Percentiles rank a stretch among this genome's conserved stretches.
Evolutionary conservation across 2,888 invertebrate genomes (phyloP).

Genomic region (Epirrhoe alternata): DNA sequence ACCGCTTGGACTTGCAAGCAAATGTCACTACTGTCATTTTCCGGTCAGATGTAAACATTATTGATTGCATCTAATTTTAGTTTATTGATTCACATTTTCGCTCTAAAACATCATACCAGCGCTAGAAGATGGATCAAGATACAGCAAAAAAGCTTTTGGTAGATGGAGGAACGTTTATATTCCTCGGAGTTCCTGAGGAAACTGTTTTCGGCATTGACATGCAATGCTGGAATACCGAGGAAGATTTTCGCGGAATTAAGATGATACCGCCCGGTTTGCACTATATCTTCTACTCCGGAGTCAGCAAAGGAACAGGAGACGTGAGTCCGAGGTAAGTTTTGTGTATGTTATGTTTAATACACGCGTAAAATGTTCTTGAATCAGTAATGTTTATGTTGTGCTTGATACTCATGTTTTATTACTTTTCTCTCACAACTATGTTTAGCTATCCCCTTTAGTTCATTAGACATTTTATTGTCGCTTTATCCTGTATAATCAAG

Average conservation of each 20-base stretch:
- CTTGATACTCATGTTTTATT: not conserved
- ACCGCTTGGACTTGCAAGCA: not conserved
- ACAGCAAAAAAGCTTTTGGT: constrained; percentile 90
- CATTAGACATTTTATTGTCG: not conserved
- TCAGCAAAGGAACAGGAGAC: constrained; percentile 86
- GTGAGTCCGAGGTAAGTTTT: constrained; percentile 86
- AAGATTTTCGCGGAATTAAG: constrained; percentile 97
- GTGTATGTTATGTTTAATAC: not conserved
- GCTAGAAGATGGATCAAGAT: constrained; percentile 88
- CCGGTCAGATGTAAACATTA: constrained; percentile 56
- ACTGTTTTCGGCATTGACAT: constrained; percentile 98
- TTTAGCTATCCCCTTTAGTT: not conserved
- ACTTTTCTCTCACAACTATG: not conserved
- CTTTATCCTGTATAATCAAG: too few relatives aligned
- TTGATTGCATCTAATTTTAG: constrained; percentile 50
- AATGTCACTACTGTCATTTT: constrained; percentile 14
- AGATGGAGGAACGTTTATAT: constrained; percentile 93
- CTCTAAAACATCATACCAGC: constrained; percentile 22
- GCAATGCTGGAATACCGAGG: constrained; percentile 93
- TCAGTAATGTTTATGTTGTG: not conserved
- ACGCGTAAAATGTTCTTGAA: not conserved
- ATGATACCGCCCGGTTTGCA: constrained; percentile 99
- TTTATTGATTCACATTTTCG: constrained; percentile 49
- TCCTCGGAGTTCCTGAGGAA: constrained; percentile 94
- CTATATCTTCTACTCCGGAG: constrained; percentile 94